A percentile compares a stretch with the other conserved stretches of the same genome.
Evolutionary conservation across 2,888 invertebrate species (phyloP).

Genomic region (Alviniconcha strummeri): DNA sequence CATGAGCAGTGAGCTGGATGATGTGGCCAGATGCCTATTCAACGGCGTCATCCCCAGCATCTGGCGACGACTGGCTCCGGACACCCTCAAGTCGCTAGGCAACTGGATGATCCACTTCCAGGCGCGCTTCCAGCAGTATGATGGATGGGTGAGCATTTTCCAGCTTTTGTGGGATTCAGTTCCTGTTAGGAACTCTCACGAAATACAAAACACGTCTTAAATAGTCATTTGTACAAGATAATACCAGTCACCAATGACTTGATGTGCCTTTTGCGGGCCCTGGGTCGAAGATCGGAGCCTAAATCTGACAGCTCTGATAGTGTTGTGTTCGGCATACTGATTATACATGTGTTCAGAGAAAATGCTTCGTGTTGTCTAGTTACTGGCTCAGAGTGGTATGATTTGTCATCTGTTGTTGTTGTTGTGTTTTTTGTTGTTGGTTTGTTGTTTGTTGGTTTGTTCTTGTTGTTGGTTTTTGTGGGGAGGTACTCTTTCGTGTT

Average conservation of each 20-base stretch:
- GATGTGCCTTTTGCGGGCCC: too few relatives aligned
- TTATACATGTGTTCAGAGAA: too few relatives aligned
- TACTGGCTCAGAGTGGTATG: too few relatives aligned
- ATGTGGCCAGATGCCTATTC: slow-evolving; percentile 85
- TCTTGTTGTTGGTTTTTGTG: not conserved
- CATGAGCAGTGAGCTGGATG: slow-evolving; percentile 89
- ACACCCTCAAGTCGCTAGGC: slow-evolving; percentile 87
- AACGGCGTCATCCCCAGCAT: slow-evolving; percentile 87
- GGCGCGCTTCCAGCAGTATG: slow-evolving; percentile 82
- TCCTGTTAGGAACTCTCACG: not conserved
- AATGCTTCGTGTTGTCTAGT: too few relatives aligned
- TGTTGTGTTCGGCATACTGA: too few relatives aligned
- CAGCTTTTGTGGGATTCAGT: not conserved
- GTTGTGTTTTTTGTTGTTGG: not conserved
- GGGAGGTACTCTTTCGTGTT: too few relatives aligned
- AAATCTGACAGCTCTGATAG: too few relatives aligned
- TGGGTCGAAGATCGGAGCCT: too few relatives aligned
- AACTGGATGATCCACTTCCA: slow-evolving; percentile 92
- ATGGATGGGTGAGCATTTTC: slow-evolving; percentile 49
- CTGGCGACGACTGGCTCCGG: slow-evolving; percentile 88
- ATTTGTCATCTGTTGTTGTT: not conserved
- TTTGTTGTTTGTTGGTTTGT: not conserved
- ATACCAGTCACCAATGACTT: too few relatives aligned
- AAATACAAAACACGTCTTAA: too few relatives aligned
- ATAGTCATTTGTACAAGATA: too few relatives aligned